Evolutionary conservation across 2,888 invertebrate species (phyloP), one percentile per base, ranked within the genome.

Genomic region (Hesperia comma): DNA sequence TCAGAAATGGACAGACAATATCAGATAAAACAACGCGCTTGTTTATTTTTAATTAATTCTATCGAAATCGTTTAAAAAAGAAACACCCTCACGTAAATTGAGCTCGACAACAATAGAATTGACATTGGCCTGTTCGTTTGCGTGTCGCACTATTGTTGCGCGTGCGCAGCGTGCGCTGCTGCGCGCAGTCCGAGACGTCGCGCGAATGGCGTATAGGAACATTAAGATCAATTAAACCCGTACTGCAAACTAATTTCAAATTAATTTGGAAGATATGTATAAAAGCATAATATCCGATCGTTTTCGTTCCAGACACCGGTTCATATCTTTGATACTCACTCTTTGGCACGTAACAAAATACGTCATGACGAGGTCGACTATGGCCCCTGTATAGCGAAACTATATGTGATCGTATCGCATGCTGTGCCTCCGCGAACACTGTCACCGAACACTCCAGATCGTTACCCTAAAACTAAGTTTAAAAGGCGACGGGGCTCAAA

Each of bases 321-420:
- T 77, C 77, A 76, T 79, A 84, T 89, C 92, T 92, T 92, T 92
- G 92, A 92, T 92, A 90, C 84, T 85, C 87, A 87, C 84, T 92
- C 92, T 92, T 92, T 92, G 92, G 92, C 92, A 92, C 92, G 90
- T 88, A 88, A 89, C 85, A 80, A 77, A 82, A 80, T 79, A 86
- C 80, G 81, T 86, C 83, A 78, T 79, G 82, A 78, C 81, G 80
- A 82, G 72, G 79, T 82, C 79, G 78, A 77, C 74, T 74, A 78
- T 79, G 81, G 77, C 80, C 84, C 66, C 54, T 82, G 79, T 77
- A 74, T 77, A 78, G 78, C 82, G 80, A 77, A 76, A 76, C 76
- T 72, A 64, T 58, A 51, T 32, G 32, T 66, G 66, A 78, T 74
- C 75, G 76, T 77, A 77, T 80, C 82, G 86, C 84, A 78, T 73